phyloP scores from a whole-genome alignment of 2,113 vertebrate genomes.

The Lathamus discolor region DNA sequence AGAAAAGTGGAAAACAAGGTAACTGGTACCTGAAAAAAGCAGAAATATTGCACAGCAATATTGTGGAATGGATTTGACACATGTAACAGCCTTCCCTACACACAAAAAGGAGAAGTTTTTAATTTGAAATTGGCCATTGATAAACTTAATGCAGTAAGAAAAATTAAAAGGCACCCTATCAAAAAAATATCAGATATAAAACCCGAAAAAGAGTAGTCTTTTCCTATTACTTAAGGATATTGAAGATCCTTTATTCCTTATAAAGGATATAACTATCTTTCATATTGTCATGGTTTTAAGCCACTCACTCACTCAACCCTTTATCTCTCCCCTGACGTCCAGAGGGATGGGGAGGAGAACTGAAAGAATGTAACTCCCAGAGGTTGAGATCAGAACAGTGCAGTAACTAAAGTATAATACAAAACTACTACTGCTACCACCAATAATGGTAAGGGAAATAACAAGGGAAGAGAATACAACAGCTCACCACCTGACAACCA shows the following conservation, averaged over 20 bases:
- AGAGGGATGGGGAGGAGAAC: too few relatives aligned
- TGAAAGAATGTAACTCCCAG: too few relatives aligned
- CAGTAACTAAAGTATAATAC: too few relatives aligned
- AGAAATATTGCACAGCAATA: neutral
- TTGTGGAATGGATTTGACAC: neutral
- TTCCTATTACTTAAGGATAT: neutral
- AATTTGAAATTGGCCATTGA: neutral
- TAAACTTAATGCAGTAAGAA: neutral
- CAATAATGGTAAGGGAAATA: too few relatives aligned
- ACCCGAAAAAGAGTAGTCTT: neutral
- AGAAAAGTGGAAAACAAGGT: neutral
- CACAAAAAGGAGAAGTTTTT: neutral
- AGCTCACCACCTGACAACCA: rapidly evolving
- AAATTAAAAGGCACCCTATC: neutral
- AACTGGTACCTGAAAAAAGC: neutral
- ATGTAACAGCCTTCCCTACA: neutral
- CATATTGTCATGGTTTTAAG: neutral
- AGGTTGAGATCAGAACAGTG: too few relatives aligned
- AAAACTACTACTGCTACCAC: too few relatives aligned
- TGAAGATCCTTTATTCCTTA: neutral
- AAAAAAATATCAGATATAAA: neutral
- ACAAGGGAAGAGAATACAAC: too few relatives aligned
- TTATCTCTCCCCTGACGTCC: too few relatives aligned
- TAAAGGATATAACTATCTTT: neutral
- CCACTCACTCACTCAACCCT: too few relatives aligned